These are phyloP conservation scores for Leptopilina boulardi DNA, from an alignment of 1,140 invertebrate species.

Conservation along the genomic window DNA sequence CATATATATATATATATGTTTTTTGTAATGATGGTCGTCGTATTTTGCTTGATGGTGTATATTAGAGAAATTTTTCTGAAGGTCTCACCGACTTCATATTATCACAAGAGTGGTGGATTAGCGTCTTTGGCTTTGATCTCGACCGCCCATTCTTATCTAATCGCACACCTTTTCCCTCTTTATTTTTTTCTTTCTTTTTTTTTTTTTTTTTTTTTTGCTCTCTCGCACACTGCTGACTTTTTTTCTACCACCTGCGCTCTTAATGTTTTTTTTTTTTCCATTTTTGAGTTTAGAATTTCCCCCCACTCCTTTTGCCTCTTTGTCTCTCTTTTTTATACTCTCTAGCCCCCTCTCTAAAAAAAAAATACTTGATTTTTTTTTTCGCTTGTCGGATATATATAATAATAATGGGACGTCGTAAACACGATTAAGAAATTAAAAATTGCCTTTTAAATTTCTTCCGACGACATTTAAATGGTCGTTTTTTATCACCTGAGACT, in stretches of 20 bases:
- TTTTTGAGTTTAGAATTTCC: conserved; percentile 37
- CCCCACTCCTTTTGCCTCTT: conserved; percentile 16
- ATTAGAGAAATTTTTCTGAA: conserved; percentile 56
- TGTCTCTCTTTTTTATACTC: neutral
- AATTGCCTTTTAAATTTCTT: conserved; percentile 21
- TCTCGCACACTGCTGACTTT: conserved; percentile 26
- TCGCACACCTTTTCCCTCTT: conserved; percentile 54
- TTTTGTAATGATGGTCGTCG: neutral
- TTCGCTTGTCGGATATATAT: too few relatives aligned
- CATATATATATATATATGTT: neutral
- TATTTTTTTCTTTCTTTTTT: conserved; percentile 46
- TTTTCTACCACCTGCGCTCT: conserved; percentile 8
- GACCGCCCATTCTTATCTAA: conserved; percentile 69
- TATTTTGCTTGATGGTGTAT: conserved; percentile 33
- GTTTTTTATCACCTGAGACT: conserved; percentile 2
- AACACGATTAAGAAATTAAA: conserved; percentile 37
- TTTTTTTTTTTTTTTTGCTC: conserved; percentile 28
- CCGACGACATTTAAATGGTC: conserved; percentile 31
- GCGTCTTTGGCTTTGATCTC: conserved; percentile 67
- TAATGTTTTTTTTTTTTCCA: neutral
- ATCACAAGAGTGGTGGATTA: conserved; percentile 70
- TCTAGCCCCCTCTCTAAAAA: too few relatives aligned
- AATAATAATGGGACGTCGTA: conserved; percentile 18
- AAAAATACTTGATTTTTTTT: neutral
- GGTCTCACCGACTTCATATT: conserved; percentile 55